Conservation (phyloP, 2,888 invertebrate species). For the Pterostichus niger region DNA sequence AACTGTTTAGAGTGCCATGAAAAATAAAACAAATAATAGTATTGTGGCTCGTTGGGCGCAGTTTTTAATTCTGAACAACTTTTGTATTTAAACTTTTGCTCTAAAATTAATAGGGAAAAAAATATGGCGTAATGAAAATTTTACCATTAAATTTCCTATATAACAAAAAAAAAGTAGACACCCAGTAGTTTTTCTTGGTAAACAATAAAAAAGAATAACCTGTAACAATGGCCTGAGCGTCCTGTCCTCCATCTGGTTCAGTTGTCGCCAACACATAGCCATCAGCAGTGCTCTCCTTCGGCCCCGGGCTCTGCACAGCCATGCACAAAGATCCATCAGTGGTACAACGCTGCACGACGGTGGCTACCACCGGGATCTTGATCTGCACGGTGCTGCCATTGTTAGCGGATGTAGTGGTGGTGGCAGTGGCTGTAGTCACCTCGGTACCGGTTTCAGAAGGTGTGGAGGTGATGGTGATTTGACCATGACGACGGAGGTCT, state of each 20-base stretch:
- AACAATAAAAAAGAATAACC: too few relatives aligned
- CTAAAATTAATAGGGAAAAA: too few relatives aligned
- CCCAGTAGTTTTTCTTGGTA: too few relatives aligned
- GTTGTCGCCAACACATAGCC: constrained; percentile 41
- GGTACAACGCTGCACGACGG: constrained; percentile 75
- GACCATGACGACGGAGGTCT: constrained; percentile 83
- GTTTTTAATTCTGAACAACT: too few relatives aligned
- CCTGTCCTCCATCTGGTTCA: not conserved
- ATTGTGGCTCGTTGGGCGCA: too few relatives aligned
- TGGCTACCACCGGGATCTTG: constrained; percentile 76
- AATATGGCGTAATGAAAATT: too few relatives aligned
- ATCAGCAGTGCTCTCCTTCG: constrained; percentile 66
- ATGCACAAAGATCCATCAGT: constrained; percentile 74
- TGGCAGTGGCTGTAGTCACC: not conserved
- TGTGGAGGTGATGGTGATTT: constrained; percentile 77
- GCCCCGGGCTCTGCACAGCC: constrained; percentile 75
- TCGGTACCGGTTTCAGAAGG: constrained; percentile 55
- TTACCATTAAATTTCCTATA: too few relatives aligned
- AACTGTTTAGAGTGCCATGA: too few relatives aligned
- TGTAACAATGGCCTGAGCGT: too few relatives aligned
- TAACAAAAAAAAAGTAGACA: too few relatives aligned
- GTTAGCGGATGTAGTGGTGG: not conserved
- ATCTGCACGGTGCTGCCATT: constrained; percentile 75
- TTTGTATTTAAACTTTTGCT: too few relatives aligned
- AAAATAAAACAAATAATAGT: too few relatives aligned